phyloP scores from a whole-genome alignment of 2,797 vertebrate genomes.

The Takifugu ocellatus region DNA sequence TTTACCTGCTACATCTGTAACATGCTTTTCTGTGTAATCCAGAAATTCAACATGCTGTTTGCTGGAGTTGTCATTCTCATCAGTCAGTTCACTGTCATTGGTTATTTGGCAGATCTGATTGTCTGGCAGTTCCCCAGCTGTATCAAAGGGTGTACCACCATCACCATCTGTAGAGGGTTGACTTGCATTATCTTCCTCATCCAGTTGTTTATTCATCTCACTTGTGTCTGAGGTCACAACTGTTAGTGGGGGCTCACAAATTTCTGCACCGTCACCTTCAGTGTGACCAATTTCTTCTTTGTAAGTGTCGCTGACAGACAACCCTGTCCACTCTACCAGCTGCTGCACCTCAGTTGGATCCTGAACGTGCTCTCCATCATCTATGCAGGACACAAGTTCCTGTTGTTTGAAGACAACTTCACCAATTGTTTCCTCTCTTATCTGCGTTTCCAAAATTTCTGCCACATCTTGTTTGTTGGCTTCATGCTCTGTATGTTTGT shows the following conservation, averaged over 20 bases:
- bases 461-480: not conserved
- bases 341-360: slow-evolving; percentile 1
- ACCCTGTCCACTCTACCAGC: not conserved
- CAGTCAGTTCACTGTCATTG: not conserved
- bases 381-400: not conserved
- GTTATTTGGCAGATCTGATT: slow-evolving; percentile 1
- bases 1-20: slow-evolving; percentile 5
- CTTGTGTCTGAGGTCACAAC: not conserved
- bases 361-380: slow-evolving; percentile 1
- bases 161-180: slow-evolving; percentile 1
- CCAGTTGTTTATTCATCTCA: not conserved
- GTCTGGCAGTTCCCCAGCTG: not conserved
- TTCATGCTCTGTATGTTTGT: not conserved
- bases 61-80: not conserved
- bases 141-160: not conserved
- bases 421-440: not conserved
- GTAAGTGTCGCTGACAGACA: not conserved
- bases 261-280: not conserved
- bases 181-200: not conserved
- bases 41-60: slow-evolving; percentile 5
- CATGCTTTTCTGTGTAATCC: not conserved
- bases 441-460: not conserved
- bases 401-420: not conserved
- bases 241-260: not conserved
- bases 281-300: not conserved